Percentiles rank a stretch among this genome's conserved stretches.
Conservation (phyloP, 2,113 vertebrate species). For the Prunella himalayana region DNA sequence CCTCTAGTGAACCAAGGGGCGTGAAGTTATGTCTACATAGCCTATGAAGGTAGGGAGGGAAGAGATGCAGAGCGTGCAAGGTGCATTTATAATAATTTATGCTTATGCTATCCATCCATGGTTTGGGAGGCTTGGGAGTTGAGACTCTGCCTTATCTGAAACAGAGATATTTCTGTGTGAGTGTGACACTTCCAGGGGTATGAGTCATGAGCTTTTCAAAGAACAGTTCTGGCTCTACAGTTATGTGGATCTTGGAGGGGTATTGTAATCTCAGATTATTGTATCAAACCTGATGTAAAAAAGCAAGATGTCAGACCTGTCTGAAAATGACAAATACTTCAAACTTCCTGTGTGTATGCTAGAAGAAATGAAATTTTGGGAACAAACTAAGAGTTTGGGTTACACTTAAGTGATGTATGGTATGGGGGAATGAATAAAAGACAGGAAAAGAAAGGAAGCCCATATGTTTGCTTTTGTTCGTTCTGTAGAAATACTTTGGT, state of each 20-base stretch:
- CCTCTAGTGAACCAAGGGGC: background rate
- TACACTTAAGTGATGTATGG: background rate
- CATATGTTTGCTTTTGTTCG: background rate
- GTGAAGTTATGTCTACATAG: background rate
- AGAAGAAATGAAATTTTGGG: background rate
- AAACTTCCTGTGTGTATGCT: rapidly evolving
- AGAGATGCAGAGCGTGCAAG: background rate
- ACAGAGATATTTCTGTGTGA: background rate
- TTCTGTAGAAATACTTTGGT: background rate
- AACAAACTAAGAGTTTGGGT: background rate
- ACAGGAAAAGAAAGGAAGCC: background rate
- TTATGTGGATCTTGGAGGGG: background rate
- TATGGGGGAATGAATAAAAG: background rate
- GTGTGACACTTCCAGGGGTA: background rate
- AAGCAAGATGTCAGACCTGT: background rate
- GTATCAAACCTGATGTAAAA: background rate
- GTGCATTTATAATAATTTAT: background rate
- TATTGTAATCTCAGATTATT: background rate
- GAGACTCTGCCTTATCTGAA: background rate
- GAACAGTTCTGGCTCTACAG: background rate
- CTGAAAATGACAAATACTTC: background rate
- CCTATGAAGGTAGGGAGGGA: background rate
- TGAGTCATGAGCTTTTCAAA: background rate
- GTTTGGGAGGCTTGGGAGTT: background rate
- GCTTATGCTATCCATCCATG: background rate